Evolutionary conservation across 1,140 invertebrate genomes (phyloP).

Genomic region (Holcopasites calliopsidis): DNA sequence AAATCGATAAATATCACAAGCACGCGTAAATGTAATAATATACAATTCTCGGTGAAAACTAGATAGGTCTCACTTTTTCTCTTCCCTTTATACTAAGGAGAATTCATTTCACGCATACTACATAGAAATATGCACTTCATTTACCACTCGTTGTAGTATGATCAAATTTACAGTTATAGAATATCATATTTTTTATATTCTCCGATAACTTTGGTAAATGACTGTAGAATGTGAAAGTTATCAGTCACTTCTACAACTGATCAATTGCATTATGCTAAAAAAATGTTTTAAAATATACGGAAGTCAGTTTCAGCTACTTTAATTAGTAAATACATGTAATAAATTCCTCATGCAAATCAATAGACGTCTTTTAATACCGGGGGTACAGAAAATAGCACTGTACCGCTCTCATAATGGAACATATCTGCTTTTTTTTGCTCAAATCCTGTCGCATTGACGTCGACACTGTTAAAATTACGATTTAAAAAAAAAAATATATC

Average conservation of each 20-base stretch:
- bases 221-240: conserved; percentile 60
- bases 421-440: conserved; percentile 27
- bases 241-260: conserved; percentile 58
- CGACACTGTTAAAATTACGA: conserved; percentile 18
- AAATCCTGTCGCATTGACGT: conserved; percentile 49
- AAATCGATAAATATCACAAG: conserved; percentile 31
- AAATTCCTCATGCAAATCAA: conserved; percentile 2
- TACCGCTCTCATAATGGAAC: conserved; percentile 20
- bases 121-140: conserved; percentile 14
- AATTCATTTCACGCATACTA: conserved; percentile 14
- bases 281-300: conserved; percentile 24
- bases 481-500: conserved; percentile 41
- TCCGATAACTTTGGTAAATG: conserved; percentile 66
- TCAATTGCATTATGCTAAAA: conserved; percentile 40
- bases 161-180: conserved; percentile 40
- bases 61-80: conserved; percentile 17
- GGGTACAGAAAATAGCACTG: conserved; percentile 29
- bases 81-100: conserved; percentile 1
- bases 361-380: conserved; percentile 8
- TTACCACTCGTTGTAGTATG: conserved; percentile 31
- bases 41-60: conserved; percentile 26
- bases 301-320: conserved; percentile 20
- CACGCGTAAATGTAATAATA: conserved; percentile 10
- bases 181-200: conserved; percentile 38
- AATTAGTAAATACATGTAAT: conserved; percentile 11